Evolutionary conservation across 2,797 vertebrate species (phyloP).

Genomic region (Sebastes vulpes): DNA sequence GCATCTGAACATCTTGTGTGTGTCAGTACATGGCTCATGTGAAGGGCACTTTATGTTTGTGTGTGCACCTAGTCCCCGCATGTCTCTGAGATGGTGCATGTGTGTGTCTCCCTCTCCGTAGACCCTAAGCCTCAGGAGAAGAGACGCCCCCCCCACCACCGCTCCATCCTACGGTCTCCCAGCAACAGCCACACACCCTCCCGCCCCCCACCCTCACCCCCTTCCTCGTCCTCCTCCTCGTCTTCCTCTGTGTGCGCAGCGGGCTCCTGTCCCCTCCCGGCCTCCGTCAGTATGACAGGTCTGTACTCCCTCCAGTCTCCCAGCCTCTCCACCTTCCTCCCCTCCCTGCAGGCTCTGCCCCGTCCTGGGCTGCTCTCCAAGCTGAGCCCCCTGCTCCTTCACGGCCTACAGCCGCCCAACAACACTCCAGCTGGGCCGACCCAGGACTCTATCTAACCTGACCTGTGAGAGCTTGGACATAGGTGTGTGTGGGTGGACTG

Average conservation of each 20-base stretch:
- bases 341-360: constrained; percentile 82
- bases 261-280: constrained; percentile 84
- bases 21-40: constrained; percentile 4
- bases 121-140: constrained; percentile 90
- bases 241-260: constrained; percentile 77
- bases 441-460: constrained; percentile 52
- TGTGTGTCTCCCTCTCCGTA: constrained; percentile 79
- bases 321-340: constrained; percentile 79
- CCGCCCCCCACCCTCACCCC: constrained; percentile 76
- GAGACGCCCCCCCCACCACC: constrained; percentile 87
- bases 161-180: constrained; percentile 85
- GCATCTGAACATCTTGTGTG: background rate
- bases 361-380: constrained; percentile 72
- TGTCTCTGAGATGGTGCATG: constrained; percentile 51
- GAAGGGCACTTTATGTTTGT: background rate
- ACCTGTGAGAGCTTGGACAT: constrained; percentile 6
- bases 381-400: constrained; percentile 79
- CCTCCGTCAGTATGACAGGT: constrained; percentile 90
- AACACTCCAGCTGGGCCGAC: constrained; percentile 65
- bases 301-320: constrained; percentile 85
- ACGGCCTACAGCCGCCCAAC: constrained; percentile 65
- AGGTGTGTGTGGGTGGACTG: background rate
- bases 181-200: constrained; percentile 80
- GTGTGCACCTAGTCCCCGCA: constrained; percentile 40
- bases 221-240: constrained; percentile 80